These are phyloP conservation scores for Steinernema hermaphroditum DNA, from an alignment of 2,888 invertebrate genomes.

Conservation along the genomic window DNA sequence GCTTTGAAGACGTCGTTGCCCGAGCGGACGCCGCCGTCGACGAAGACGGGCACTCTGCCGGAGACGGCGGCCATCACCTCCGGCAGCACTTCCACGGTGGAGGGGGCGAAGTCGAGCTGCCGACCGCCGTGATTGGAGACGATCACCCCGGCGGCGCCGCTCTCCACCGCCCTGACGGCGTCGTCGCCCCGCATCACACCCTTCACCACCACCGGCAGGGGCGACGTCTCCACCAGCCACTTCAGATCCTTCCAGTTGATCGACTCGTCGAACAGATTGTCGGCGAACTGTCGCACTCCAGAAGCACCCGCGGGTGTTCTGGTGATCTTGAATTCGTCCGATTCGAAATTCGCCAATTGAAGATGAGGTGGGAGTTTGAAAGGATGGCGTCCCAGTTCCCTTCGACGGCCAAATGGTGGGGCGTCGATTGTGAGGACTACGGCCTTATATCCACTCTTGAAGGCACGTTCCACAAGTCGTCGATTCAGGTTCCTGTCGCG, in stretches of 20 bases:
- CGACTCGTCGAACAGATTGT: conserved; percentile 78
- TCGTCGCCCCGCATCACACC: conserved; percentile 74
- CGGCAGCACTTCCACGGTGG: conserved; percentile 71
- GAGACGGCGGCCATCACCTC: conserved; percentile 51
- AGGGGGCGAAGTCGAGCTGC: conserved; percentile 82
- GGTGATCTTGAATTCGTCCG: conserved; percentile 68
- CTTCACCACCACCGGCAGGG: conserved; percentile 57
- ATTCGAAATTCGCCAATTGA: conserved; percentile 49
- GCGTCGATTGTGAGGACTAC: conserved; percentile 75
- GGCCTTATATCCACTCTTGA: conserved; percentile 75
- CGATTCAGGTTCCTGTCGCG: conserved; percentile 68
- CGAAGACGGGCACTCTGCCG: conserved; percentile 51
- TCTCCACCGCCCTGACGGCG: conserved; percentile 76
- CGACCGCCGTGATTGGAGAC: conserved; percentile 90
- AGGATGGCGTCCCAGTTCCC: conserved; percentile 33
- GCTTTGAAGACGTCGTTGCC: conserved; percentile 85
- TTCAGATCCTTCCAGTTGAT: conserved; percentile 84
- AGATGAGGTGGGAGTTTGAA: conserved; percentile 2
- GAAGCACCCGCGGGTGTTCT: conserved; percentile 73
- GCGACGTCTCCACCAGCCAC: conserved; percentile 73
- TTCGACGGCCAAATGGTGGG: conserved; percentile 76
- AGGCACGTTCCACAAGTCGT: conserved; percentile 77
- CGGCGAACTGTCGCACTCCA: conserved; percentile 79
- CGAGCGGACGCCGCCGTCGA: conserved; percentile 62
- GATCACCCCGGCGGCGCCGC: conserved; percentile 79